Conservation (phyloP, 2,797 vertebrate genomes). For the Nyctibius grandis region DNA sequence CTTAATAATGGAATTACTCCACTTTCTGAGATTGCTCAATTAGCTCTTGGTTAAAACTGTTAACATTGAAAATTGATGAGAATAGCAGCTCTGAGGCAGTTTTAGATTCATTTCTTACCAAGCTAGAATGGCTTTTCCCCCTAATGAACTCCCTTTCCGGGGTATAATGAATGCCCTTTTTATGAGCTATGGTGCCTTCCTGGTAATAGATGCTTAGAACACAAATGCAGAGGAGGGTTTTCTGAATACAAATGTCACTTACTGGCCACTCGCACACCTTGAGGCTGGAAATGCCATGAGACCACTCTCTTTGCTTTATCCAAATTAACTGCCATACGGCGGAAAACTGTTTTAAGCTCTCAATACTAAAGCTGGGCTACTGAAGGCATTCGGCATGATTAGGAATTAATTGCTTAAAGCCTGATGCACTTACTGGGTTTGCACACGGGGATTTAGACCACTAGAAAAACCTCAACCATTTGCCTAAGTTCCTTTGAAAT, state of each 20-base stretch:
- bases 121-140: constrained; percentile 25
- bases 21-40: constrained; percentile 52
- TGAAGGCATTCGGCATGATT: constrained; percentile 5
- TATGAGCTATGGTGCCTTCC: constrained; percentile 20
- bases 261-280: constrained; percentile 14
- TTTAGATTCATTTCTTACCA: constrained; percentile 52
- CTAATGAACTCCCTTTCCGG: constrained; percentile 20
- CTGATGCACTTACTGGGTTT: not conserved
- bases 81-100: constrained; percentile 60
- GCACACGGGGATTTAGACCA: not conserved
- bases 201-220: constrained; percentile 31
- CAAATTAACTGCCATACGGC: not conserved
- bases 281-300: constrained; percentile 4
- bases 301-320: constrained; percentile 1
- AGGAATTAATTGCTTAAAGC: constrained; percentile 53
- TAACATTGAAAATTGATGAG: constrained; percentile 53
- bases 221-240: constrained; percentile 33
- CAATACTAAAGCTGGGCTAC: not conserved
- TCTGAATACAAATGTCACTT: constrained; percentile 48
- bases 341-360: constrained; percentile 19
- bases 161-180: constrained; percentile 40
- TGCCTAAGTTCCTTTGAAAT: not conserved
- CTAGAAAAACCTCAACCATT: constrained; percentile 23
- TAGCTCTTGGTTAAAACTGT: constrained; percentile 62
- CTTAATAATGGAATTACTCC: constrained; percentile 52